Percentiles rank a stretch among this genome's conserved stretches.
These are phyloP conservation scores for Eudyptes chrysolophus DNA, from an alignment of 2,113 vertebrate genomes.

Conservation along the genomic window DNA sequence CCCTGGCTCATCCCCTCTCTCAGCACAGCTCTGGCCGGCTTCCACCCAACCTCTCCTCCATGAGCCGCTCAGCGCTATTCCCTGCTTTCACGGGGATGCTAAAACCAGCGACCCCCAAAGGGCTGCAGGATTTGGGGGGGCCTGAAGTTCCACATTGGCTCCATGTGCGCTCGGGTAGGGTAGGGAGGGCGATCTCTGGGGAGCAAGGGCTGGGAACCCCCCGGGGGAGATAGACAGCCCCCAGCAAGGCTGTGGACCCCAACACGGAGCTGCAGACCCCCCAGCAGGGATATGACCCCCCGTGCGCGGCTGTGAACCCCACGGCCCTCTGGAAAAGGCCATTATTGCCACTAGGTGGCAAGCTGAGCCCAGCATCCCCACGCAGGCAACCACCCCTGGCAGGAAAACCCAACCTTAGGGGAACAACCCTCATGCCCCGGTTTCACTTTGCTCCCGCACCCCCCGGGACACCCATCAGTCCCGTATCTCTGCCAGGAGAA, in stretches of 20 bases:
- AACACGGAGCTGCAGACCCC: fast-evolving
- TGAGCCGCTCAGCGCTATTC: fast-evolving
- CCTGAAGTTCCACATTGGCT: neutral
- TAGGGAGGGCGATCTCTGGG: fast-evolving
- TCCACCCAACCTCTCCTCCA: neutral
- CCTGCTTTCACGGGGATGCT: neutral
- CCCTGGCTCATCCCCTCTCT: neutral
- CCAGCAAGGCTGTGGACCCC: neutral
- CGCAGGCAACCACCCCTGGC: fast-evolving
- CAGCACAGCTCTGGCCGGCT: fast-evolving
- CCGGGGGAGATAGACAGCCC: fast-evolving
- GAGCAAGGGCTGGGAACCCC: neutral
- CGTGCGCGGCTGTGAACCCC: fast-evolving
- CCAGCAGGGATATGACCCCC: no score
- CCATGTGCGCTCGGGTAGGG: fast-evolving
- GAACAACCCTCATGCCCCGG: fast-evolving
- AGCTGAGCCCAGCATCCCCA: neutral
- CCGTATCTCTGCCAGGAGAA: neutral
- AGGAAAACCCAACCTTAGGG: neutral
- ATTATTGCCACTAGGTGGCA: constrained; percentile 54
- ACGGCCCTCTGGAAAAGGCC: fast-evolving
- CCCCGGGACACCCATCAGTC: neutral
- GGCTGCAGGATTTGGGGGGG: neutral
- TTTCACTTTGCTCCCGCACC: neutral
- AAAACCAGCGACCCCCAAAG: neutral